Conservation (phyloP, 2,888 invertebrate species). For the Euzetes globulus region DNA sequence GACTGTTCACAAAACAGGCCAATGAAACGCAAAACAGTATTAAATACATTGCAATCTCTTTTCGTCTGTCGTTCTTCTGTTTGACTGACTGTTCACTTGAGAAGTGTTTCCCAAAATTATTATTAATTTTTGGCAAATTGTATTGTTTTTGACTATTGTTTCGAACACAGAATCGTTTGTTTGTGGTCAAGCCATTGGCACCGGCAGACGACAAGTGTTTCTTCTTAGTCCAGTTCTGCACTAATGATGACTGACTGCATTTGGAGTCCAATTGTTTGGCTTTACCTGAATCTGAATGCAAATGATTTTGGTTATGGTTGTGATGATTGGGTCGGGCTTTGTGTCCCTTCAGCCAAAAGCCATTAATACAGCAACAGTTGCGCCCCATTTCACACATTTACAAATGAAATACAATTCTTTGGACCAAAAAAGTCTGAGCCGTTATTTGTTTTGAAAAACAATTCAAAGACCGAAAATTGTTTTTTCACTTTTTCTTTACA, state of each 20-base stretch:
- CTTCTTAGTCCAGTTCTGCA: background rate
- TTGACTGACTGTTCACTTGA: background rate
- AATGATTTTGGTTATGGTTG: background rate
- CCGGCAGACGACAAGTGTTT: background rate
- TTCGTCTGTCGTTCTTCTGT: background rate
- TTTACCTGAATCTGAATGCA: background rate
- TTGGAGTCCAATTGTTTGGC: background rate
- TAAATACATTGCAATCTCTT: slow-evolving; percentile 22
- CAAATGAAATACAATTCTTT: background rate
- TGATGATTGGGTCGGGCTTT: slow-evolving; percentile 3
- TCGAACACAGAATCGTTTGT: slow-evolving; percentile 12
- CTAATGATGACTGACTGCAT: background rate
- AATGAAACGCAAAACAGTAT: slow-evolving; percentile 37
- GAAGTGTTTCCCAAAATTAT: background rate
- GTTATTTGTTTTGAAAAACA: background rate
- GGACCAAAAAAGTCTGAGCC: background rate
- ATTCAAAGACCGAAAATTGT: background rate
- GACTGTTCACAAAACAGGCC: slow-evolving; percentile 46
- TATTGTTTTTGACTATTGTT: slow-evolving; percentile 11
- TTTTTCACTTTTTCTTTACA: background rate
- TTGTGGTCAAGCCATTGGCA: background rate
- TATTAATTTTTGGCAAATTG: background rate
- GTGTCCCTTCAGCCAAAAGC: slow-evolving; percentile 14
- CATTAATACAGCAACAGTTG: slow-evolving; percentile 26
- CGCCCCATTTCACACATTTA: slow-evolving; percentile 24